Conservation (phyloP, 2,797 vertebrate genomes). For the Nannoperca australis region DNA sequence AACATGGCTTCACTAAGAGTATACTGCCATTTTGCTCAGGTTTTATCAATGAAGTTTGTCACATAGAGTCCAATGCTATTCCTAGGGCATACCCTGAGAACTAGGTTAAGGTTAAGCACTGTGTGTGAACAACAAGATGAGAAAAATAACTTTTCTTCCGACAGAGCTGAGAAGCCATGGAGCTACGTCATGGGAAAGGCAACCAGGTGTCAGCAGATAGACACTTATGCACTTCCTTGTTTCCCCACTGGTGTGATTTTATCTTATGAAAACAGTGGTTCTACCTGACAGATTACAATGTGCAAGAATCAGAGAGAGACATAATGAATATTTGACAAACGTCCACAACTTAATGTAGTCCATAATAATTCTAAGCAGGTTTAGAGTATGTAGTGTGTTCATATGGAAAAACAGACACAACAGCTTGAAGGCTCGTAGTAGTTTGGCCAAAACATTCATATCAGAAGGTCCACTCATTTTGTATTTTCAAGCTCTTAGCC, state of each 20-base stretch:
- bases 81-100: background rate
- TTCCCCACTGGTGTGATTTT: background rate
- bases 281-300: background rate
- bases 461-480: background rate
- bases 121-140: background rate
- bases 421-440: background rate
- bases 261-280: background rate
- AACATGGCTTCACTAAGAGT: background rate
- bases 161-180: background rate
- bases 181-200: background rate
- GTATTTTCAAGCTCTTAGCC: background rate
- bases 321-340: background rate
- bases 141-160: conserved; percentile 8
- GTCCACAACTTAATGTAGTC: too few species aligned
- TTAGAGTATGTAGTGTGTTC: background rate
- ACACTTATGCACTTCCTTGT: background rate
- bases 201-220: background rate
- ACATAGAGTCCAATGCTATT: background rate
- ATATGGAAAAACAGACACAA: background rate
- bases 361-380: too few species aligned
- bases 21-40: background rate
- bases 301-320: background rate
- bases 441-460: background rate
- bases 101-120: background rate
- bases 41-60: background rate